Base-by-base conservation (phyloP, 2,888 invertebrate genomes). In the Andrena marginata region DNA sequence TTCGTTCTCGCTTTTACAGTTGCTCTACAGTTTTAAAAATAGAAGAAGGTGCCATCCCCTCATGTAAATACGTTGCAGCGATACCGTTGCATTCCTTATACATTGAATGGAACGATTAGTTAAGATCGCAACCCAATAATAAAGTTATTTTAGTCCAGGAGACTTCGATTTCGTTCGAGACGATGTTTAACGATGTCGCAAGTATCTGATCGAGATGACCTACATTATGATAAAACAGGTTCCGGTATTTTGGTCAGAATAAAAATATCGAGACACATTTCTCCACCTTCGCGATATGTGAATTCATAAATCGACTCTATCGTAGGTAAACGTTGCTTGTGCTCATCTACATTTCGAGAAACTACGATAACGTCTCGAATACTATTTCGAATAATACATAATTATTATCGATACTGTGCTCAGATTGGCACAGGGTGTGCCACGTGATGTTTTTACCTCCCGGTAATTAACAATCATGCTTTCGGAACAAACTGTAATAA, bases 1-100 rank as follows among this genome's bases (percentile, higher is more conserved):
- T 93, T 93, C 93, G 89, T 90, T 92, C 92, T 93, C 92, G 90
- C 90, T 92, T 91, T 91, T 91, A 91, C 91, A 86, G 89, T 89
- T 87, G 82, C 85, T 83, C 59, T 54, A 74, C 56, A 31, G 59
- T 71, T 72, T 80, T 75, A 77, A 79, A 87, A 87, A 84, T 82
- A 77, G 87, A 73, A 35, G n/a, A 71, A 65, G 48, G 26, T 63
- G 31, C 35, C 65, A 64, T 67, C 71, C 63, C 71, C 26, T 59
- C 26, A 72, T 71, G 71, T 60, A 65, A 83, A 83, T 75, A 63
- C 59, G 35, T 20, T 4, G 10, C 16, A 42, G 2, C 8, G 16
- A 16, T 10, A 51, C 20, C 7, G 33, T n/a, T 26, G 23, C 10
- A 63, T 42, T 67, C 31, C 54, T 31, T 7, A n/a, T 8, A 5